Conservation (phyloP, 2,113 vertebrate genomes). For the Lichenostomus cassidix region DNA sequence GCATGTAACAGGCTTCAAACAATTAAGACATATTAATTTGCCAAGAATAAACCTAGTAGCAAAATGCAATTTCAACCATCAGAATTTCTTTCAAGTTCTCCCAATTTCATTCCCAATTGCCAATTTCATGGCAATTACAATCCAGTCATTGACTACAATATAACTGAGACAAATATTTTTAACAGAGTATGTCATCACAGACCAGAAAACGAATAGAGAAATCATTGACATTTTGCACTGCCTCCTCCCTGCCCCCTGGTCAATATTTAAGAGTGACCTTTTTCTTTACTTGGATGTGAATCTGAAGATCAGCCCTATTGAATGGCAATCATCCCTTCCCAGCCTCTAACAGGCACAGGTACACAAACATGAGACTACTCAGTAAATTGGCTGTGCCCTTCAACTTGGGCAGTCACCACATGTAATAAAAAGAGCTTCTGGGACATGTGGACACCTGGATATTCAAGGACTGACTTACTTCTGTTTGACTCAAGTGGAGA, state of each 20-base stretch:
- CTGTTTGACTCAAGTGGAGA: background rate
- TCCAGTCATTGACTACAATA: background rate
- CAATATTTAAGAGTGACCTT: background rate
- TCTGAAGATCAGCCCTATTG: background rate
- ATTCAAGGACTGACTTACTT: background rate
- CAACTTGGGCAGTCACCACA: background rate
- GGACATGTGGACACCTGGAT: rapidly evolving
- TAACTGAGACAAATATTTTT: background rate
- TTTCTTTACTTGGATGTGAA: background rate
- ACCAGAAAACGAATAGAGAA: background rate
- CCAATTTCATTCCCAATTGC: too few relatives aligned
- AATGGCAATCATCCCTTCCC: background rate
- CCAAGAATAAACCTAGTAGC: background rate
- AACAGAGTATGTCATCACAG: background rate
- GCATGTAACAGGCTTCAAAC: background rate
- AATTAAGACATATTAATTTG: background rate
- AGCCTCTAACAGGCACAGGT: rapidly evolving
- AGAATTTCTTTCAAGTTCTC: background rate
- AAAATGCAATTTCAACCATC: background rate
- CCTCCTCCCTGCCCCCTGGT: rapidly evolving
- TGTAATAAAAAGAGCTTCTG: background rate
- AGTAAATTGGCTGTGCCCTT: background rate
- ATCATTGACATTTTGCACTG: rapidly evolving
- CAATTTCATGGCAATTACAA: background rate
- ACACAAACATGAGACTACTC: background rate